These are phyloP conservation scores for Melanchra persicariae DNA, from an alignment of 2,888 invertebrate species.

Conservation along the genomic window DNA sequence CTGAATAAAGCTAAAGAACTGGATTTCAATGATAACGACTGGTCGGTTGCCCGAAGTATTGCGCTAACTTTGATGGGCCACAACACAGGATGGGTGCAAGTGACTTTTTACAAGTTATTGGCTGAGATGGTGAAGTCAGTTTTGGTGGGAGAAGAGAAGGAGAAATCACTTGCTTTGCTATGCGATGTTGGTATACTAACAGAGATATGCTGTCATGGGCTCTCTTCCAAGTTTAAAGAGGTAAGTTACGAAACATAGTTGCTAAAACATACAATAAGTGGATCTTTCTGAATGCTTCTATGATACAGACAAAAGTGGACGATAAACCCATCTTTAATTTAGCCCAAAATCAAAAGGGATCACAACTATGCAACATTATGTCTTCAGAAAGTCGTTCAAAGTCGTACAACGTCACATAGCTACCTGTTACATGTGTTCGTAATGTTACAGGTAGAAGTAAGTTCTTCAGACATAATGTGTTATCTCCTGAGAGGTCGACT, in stretches of 20 bases:
- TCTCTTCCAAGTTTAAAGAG: constrained; percentile 82
- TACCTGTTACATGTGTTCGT: background rate
- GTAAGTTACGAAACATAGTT: constrained; percentile 60
- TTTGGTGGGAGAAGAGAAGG: constrained; percentile 89
- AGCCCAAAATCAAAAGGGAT: background rate
- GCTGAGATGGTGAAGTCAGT: constrained; percentile 88
- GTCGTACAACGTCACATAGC: background rate
- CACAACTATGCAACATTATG: background rate
- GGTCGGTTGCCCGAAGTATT: constrained; percentile 82
- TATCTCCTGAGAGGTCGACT: constrained; percentile 92
- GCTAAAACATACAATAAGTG: background rate
- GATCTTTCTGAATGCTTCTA: background rate
- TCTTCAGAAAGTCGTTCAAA: background rate
- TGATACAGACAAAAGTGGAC: no score
- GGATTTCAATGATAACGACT: constrained; percentile 79
- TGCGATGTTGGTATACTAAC: constrained; percentile 90
- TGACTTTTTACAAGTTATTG: constrained; percentile 89
- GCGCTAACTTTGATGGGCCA: constrained; percentile 91
- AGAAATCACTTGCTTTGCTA: constrained; percentile 89
- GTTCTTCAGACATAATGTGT: constrained; percentile 91
- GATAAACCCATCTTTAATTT: no score
- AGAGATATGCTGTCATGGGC: constrained; percentile 92
- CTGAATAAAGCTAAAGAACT: constrained; percentile 79
- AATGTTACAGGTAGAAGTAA: constrained; percentile 87
- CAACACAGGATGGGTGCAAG: constrained; percentile 88